Evolutionary conservation across 2,797 vertebrate species (phyloP), one percentile per base, ranked within the genome.

Genomic region (Myiothlypis coronata): DNA sequence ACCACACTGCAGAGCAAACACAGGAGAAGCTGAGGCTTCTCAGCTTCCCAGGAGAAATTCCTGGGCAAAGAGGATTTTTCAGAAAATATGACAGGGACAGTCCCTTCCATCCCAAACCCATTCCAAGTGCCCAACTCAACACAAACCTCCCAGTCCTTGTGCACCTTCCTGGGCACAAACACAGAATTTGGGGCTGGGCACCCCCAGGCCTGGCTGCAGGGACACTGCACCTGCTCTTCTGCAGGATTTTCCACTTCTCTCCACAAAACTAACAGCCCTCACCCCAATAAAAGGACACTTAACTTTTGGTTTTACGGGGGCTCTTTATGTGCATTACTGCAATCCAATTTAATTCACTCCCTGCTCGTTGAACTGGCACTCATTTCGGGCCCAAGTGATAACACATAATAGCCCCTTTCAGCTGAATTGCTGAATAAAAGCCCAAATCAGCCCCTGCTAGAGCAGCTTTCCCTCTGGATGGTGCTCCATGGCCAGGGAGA

Each of bases 291-390:
- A 92, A 94, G 72, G 68, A 11, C 68, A 34, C 53, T 91, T 94
- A 87, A 89, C 87, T 94, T 65, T 27, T 11, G 76, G 50, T 56
- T 88, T 86, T 86, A 85, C 12, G 11, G 15, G 4, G 69, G 61
- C 21, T 65, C 44, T 89, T 87, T 61, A 74, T 52, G 87, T 28
- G 14, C 71, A 6, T 76, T 70, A 86, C n/a, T 46, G 89, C 95
- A 94, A 83, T 87, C 86, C 87, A 57, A 89, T 94, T 95, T 91
- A 85, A 96, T 96, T 96, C 94, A 84, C 65, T 92, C 71, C 80
- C 82, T 81, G 85, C 89, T 80, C 34, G 74, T 67, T 88, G 94
- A 94, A 47, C 88, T 39, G 82, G 86, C 91, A 63, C 83, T 92
- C 74, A 46, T 78, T 94, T 67, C 21, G 12, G 79, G 70, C 30